A percentile compares a stretch with the other conserved stretches of the same genome.
Evolutionary conservation across 2,113 vertebrate genomes (phyloP).

Genomic region (Xyliphius kryptos): DNA sequence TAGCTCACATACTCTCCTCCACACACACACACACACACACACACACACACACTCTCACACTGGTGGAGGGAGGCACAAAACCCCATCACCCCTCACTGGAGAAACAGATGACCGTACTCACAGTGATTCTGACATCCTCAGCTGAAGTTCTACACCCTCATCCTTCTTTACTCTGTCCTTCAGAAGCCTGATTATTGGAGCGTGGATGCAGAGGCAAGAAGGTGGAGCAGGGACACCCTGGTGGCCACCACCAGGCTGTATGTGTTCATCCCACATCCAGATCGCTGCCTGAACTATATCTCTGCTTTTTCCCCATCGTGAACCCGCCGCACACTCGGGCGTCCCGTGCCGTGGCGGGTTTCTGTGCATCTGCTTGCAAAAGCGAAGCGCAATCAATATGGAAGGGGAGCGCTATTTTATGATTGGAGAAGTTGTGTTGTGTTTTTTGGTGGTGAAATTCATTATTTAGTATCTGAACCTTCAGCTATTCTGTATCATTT

Average conservation of each 20-base stretch:
- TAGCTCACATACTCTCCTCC: conserved; percentile 6
- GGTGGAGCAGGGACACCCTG: background rate
- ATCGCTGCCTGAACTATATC: conserved; percentile 14
- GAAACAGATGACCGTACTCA: conserved; percentile 90
- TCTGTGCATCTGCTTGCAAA: conserved; percentile 99
- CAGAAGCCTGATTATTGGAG: background rate
- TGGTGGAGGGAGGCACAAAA: conserved; percentile 14
- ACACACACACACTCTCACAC: conserved; percentile 19
- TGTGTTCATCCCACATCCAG: conserved; percentile 12
- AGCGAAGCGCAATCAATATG: conserved; percentile 99
- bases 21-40: conserved; percentile 29
- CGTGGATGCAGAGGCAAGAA: background rate
- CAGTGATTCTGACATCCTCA: conserved; percentile 86
- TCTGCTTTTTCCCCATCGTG: conserved; percentile 63
- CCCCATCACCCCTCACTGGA: conserved; percentile 63
- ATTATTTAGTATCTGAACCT: conserved; percentile 99
- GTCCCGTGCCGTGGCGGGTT: conserved; percentile 83
- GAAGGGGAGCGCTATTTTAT: conserved; percentile 99
- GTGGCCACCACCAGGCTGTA: conserved; percentile 6
- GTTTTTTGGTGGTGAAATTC: conserved; percentile 99
- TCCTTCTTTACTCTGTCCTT: conserved; percentile 3
- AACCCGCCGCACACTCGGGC: conserved; percentile 47
- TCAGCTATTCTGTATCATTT: conserved; percentile 99
- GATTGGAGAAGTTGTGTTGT: conserved; percentile 99
- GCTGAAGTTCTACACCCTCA: conserved; percentile 58